Base-by-base conservation (phyloP, 2,888 invertebrate genomes). In the Oligia strigilis region DNA sequence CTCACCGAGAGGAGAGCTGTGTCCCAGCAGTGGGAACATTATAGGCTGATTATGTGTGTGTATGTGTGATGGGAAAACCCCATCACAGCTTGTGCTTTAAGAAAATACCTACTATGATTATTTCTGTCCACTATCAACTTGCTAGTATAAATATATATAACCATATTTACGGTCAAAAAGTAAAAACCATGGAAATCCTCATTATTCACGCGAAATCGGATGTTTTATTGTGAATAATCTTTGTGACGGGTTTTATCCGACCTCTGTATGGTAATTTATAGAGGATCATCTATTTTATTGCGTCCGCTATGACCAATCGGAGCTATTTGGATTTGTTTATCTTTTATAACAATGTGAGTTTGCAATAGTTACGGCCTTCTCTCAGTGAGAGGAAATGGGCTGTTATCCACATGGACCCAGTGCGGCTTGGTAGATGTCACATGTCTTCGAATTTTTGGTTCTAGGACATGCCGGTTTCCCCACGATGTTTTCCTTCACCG, bases 191-290 rank as follows among this genome's bases (percentile, higher is more conserved):
- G 52, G 75, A 80, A 72, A 62, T 77, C 36, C 65, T 62, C 84
- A 72, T 77, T 84, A 87, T 87, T 88, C 78, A 71, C 66, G 46
- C 67, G 69, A 80, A 81, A 75, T 84, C 80, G 74, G 65, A 80
- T 78, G 72, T 80, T 86, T 88, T 88, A 87, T 87, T 81, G 77
- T 75, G 82, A 86, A 86, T 85, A 86, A 85, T 85, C 82, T 85
- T 81, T 86, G 79, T 82, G 75, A 88, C 75, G 82, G 80, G 72
- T 65, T 83, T 75, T 82, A 81, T 67, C 77, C 82, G 78, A 87
- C 65, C 88, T 79, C 75, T 73, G 70, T 78, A 87, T 80, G 75
- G 75, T 86, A 83, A 84, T 82, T 79, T 83, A 87, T 87, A 70
- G 84, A 62, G 77, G 80, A 84, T 87, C 79, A 80, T 86, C 88